A percentile compares a stretch with the other conserved stretches of the same genome.
Evolutionary conservation across 2,888 invertebrate genomes (phyloP).

Genomic region (Drosophila monieri): DNA sequence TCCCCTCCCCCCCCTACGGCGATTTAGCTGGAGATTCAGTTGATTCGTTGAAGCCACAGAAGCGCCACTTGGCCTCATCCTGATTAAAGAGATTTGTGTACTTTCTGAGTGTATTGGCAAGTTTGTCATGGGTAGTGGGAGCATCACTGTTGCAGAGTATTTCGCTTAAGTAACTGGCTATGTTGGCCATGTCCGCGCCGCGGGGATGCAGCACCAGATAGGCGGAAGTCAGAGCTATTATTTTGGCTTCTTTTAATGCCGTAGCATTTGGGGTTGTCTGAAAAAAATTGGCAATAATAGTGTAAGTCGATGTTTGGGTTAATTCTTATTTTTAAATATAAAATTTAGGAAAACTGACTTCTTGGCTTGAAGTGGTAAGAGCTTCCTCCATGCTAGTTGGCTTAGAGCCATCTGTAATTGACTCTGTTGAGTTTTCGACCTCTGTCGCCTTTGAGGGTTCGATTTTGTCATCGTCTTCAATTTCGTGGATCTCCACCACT

Average conservation of each 20-base stretch:
- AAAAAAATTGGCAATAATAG: background rate
- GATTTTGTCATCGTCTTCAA: conserved; percentile 65
- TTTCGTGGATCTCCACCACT: conserved; percentile 72
- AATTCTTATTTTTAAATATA: background rate
- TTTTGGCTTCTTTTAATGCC: conserved; percentile 86
- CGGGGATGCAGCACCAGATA: conserved; percentile 95
- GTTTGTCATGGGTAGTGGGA: conserved; percentile 88
- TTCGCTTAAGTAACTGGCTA: conserved; percentile 95
- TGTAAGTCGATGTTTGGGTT: background rate
- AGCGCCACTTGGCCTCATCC: conserved; percentile 89
- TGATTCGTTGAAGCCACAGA: conserved; percentile 86
- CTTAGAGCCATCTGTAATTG: conserved; percentile 26
- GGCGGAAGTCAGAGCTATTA: conserved; percentile 94
- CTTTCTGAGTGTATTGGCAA: conserved; percentile 90
- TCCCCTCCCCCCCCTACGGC: conserved; percentile 10
- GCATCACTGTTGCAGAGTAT: conserved; percentile 86
- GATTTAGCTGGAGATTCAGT: conserved; percentile 36
- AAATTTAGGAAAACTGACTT: conserved; percentile 28
- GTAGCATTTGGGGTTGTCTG: conserved; percentile 49
- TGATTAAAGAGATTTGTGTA: conserved; percentile 93
- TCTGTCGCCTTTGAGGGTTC: conserved; percentile 24
- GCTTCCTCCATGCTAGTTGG: conserved; percentile 4
- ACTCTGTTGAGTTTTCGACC: conserved; percentile 13
- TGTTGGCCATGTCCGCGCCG: conserved; percentile 95
- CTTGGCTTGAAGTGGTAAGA: background rate